Evolutionary conservation across 2,113 vertebrate species (phyloP).

Genomic region (Gallinago media): DNA sequence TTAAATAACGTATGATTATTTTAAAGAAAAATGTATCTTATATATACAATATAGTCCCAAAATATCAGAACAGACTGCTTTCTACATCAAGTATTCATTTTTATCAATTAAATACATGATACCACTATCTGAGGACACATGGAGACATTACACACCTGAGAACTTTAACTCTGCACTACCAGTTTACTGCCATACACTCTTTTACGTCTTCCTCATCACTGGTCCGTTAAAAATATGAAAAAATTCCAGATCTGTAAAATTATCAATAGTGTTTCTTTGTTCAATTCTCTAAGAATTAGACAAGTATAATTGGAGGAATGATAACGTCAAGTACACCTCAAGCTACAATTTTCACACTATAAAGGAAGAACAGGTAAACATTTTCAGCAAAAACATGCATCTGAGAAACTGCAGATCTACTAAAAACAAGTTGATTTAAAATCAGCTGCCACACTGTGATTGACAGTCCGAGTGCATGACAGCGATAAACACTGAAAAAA

Average conservation of each 20-base stretch:
- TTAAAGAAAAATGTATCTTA: not conserved
- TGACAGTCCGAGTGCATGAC: not conserved
- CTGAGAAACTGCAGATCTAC: not conserved
- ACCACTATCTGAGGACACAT: not conserved
- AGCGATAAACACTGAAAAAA: not conserved
- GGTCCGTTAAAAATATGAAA: not conserved
- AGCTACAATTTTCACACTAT: not conserved
- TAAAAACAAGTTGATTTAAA: not conserved
- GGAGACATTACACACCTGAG: not conserved
- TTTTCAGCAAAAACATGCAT: not conserved
- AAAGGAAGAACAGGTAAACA: not conserved
- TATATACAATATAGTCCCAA: not conserved
- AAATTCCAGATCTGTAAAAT: not conserved
- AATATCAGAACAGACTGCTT: not conserved
- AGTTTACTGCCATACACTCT: not conserved
- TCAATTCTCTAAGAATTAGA: not conserved
- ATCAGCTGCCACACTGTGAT: not conserved
- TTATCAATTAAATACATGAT: not conserved
- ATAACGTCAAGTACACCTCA: not conserved
- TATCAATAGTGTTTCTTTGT: not conserved
- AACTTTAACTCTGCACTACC: not conserved
- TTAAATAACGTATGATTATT: not conserved
- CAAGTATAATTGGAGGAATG: not conserved
- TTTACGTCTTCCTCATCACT: not conserved
- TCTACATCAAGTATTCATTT: not conserved